phyloP scores from a whole-genome alignment of 1,140 invertebrate species.

The Eurytemora carolleeae region DNA sequence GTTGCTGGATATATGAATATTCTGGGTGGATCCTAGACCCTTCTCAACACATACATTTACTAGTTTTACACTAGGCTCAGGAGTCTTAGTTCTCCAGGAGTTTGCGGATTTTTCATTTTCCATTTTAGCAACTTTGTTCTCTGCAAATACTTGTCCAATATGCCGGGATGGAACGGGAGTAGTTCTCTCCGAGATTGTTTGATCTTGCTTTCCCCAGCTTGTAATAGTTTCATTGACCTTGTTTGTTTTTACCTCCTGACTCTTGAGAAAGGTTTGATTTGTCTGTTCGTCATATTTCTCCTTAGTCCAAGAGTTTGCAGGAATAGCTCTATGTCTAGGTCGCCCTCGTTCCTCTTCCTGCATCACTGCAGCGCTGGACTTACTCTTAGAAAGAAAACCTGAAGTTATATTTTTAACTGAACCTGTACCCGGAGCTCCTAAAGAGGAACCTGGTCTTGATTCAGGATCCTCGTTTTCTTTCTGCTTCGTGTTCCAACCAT shows the following conservation, averaged over 20 bases:
- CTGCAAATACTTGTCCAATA: background rate
- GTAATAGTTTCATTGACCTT: background rate
- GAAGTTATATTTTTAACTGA: background rate
- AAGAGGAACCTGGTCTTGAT: background rate
- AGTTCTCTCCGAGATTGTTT: background rate
- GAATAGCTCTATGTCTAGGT: background rate
- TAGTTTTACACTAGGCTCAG: background rate
- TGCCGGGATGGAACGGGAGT: background rate
- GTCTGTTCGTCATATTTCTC: background rate
- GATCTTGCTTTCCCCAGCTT: background rate
- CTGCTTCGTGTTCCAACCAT: background rate
- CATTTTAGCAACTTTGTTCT: background rate
- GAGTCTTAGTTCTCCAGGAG: slow-evolving; percentile 1
- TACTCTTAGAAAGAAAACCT: background rate
- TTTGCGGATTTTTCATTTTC: background rate
- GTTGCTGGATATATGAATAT: background rate
- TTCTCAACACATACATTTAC: background rate
- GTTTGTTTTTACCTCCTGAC: background rate
- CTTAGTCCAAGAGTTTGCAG: background rate
- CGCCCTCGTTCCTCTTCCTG: background rate
- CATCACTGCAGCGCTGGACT: background rate
- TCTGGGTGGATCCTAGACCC: background rate
- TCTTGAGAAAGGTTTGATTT: background rate
- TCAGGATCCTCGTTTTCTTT: background rate
- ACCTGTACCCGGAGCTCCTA: background rate